phyloP scores from a whole-genome alignment of 2,113 vertebrate species.

The Opisthocomus hoazin region DNA sequence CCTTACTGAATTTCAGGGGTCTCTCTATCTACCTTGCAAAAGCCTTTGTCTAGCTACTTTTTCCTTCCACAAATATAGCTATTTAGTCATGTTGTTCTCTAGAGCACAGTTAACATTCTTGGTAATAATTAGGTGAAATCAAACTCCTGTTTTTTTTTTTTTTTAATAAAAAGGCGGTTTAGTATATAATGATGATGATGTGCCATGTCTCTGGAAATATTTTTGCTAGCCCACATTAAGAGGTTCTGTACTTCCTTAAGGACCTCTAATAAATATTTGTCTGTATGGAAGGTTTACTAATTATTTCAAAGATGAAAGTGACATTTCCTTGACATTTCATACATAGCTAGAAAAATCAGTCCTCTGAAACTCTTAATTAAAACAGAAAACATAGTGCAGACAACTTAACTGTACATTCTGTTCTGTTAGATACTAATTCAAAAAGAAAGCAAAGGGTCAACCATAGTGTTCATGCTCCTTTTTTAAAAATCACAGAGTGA shows the following conservation, averaged over 20 bases:
- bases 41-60: not conserved
- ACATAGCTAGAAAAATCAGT: not conserved
- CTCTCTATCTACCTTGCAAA: not conserved
- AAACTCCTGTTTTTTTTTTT: not conserved
- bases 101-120: not conserved
- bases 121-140: not conserved
- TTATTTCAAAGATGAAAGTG: not conserved
- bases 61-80: not conserved
- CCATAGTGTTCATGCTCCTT: not conserved
- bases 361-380: conserved; percentile 7
- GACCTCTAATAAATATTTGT: not conserved
- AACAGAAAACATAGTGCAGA: not conserved
- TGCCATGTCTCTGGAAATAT: not conserved
- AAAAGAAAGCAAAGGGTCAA: not conserved
- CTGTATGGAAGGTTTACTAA: not conserved
- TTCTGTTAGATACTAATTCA: not conserved
- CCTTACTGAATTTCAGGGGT: not conserved
- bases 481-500: not conserved
- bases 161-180: not conserved
- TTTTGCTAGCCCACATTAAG: not conserved
- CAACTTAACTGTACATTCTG: not conserved
- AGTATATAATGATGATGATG: not conserved
- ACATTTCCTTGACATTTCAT: conserved; percentile 14
- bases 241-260: not conserved
- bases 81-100: not conserved